phyloP scores from a whole-genome alignment of 2,888 invertebrate genomes.

The Alviniconcha strummeri region DNA sequence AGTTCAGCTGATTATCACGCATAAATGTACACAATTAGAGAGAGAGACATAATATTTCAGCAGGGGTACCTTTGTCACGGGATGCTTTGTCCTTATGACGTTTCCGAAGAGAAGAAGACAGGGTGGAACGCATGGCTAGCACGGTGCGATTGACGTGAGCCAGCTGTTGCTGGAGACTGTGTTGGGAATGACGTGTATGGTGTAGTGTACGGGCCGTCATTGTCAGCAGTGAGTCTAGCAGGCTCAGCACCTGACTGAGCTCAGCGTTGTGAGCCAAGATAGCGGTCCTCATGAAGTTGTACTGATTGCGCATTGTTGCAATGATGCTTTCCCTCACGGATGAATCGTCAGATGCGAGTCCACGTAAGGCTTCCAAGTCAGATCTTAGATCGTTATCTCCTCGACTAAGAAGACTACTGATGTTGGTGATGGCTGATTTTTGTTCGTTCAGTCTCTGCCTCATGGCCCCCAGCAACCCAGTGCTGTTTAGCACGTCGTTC shows the following conservation, averaged over 20 bases:
- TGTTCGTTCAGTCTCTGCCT: slow-evolving; percentile 48
- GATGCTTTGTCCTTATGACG: slow-evolving; percentile 5
- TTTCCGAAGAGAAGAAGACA: slow-evolving; percentile 38
- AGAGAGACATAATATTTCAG: not conserved
- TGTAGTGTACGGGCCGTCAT: not conserved
- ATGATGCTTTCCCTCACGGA: slow-evolving; percentile 45
- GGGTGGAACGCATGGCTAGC: slow-evolving; percentile 39
- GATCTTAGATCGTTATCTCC: slow-evolving; percentile 53
- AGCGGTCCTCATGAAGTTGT: slow-evolving; percentile 60
- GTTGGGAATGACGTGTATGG: slow-evolving; percentile 18
- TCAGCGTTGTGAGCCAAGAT: slow-evolving; percentile 59
- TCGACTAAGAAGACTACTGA: slow-evolving; percentile 48
- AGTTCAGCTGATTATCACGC: not conserved
- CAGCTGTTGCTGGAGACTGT: slow-evolving; percentile 47
- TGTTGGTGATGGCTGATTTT: slow-evolving; percentile 51
- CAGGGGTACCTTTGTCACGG: not conserved
- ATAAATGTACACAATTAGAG: not conserved
- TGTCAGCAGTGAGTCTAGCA: slow-evolving; percentile 47
- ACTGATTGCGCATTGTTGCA: slow-evolving; percentile 62
- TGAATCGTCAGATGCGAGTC: not conserved
- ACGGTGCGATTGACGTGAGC: slow-evolving; percentile 41
- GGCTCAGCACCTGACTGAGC: slow-evolving; percentile 51
- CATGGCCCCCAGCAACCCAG: slow-evolving; percentile 49
- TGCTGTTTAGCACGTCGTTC: slow-evolving; percentile 51
- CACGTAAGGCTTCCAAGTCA: slow-evolving; percentile 51